Evolutionary conservation across 2,113 vertebrate genomes (phyloP).

Genomic region (Miniopterus natalensis): DNA sequence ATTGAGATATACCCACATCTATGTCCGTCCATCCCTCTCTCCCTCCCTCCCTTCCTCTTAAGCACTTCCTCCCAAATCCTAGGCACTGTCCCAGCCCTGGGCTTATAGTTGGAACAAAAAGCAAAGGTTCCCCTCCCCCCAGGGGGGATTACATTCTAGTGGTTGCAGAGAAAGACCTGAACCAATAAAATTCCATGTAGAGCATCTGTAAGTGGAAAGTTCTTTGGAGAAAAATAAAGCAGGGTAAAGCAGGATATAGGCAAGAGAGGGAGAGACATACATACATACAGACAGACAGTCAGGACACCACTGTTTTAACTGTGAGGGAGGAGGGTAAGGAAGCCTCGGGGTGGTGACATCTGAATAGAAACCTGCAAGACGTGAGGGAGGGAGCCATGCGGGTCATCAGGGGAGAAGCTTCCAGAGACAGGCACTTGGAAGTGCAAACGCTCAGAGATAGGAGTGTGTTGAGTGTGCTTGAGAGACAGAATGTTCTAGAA

Average conservation of each 20-base stretch:
- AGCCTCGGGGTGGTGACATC: not conserved
- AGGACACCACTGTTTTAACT: not conserved
- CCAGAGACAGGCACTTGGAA: not conserved
- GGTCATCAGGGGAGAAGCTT: not conserved
- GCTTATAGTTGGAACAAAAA: accelerated
- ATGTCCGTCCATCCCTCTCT: not conserved
- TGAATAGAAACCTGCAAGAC: not conserved
- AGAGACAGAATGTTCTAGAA: not conserved
- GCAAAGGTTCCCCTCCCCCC: not conserved
- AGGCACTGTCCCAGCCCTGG: not conserved
- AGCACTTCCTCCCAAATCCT: not conserved
- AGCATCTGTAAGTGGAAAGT: not conserved
- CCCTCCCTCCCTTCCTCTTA: not conserved
- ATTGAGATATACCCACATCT: too few relatives aligned
- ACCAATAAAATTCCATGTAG: accelerated
- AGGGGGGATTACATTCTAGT: not conserved
- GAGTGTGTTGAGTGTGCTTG: not conserved
- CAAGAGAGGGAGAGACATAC: not conserved
- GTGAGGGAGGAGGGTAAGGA: not conserved
- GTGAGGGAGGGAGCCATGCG: too few relatives aligned
- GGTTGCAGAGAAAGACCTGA: not conserved
- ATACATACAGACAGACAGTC: not conserved
- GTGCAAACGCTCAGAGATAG: accelerated
- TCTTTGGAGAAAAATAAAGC: not conserved
- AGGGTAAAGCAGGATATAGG: not conserved